Conservation (phyloP, 2,113 vertebrate genomes). For the Gallinago undulata region DNA sequence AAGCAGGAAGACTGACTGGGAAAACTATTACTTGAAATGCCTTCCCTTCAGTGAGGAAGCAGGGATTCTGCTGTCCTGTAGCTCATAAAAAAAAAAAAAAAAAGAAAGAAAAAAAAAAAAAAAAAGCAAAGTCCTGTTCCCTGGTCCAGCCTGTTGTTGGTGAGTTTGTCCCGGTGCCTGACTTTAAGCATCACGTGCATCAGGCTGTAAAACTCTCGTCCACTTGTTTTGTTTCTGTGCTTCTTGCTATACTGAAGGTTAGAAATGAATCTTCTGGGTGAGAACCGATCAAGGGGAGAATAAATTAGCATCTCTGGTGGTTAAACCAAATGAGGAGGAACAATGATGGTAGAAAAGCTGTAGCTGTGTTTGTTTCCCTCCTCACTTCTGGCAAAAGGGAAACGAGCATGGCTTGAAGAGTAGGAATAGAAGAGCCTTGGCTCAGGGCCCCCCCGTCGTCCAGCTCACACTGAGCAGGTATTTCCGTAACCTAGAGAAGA, state of each 20-base stretch:
- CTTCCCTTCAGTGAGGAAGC: slow-evolving; percentile 48
- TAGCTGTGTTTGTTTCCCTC: neutral
- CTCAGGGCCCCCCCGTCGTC: neutral
- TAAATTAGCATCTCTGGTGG: neutral
- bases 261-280: neutral
- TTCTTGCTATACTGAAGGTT: slow-evolving; percentile 6
- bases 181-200: neutral
- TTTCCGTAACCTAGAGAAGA: neutral
- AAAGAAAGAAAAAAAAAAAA: neutral
- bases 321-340: neutral
- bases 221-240: slow-evolving; percentile 28
- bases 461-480: neutral
- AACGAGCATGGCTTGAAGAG: neutral
- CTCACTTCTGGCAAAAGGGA: neutral
- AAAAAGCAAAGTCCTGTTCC: neutral
- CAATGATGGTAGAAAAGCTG: neutral
- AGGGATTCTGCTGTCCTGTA: slow-evolving; percentile 25
- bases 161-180: neutral
- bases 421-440: neutral
- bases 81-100: neutral
- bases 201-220: slow-evolving; percentile 7
- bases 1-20: slow-evolving; percentile 29
- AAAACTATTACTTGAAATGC: neutral
- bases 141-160: neutral
- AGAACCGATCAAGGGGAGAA: neutral